Base-by-base conservation (phyloP, 2,797 vertebrate species). In the Girardinus metallicus region DNA sequence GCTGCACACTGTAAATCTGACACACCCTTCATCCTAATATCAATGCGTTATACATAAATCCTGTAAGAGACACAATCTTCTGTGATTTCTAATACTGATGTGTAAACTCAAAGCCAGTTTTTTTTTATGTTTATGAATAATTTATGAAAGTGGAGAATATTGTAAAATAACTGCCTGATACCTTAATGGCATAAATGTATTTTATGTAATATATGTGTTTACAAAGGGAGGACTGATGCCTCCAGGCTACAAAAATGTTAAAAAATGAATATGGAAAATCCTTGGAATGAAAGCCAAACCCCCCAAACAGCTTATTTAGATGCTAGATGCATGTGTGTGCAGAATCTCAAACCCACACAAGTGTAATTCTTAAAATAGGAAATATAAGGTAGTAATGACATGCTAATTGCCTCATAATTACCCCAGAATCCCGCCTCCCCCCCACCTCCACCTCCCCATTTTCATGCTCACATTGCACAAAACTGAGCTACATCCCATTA, bases 371-470 rank as follows among this genome's bases (percentile, higher is more conserved):
- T 76, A 43, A 80, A 85, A 81, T 76, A 70, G 79, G 36, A 72
- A 85, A 80, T 64, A 81, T 78, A 73, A 79, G 71, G 72, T 57
- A 73, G 73, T 88, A 86, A 89, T 85, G 74, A 85, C 47, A 76
- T 80, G 88, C 76, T 88, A 87, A 93, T 86, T 88, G 76, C 73
- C 84, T 82, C 44, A 77, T 47, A 87, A 89, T 91, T 86, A 92
- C 83, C 77, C 55, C 47, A 44, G 29, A 79, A 74, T 81, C 85
- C 51, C 0, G 29, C 64, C 1, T 23, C 4, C 10, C 82, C 44
- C 0, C 31, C 70, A n/a, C 13, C 21, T 4, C 10, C 18, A 9
- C 1, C 6, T 15, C 9, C 16, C 12, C 43, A 23, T 57, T 80
- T 77, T 80, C n/a, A 29, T 26, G 64, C 66, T 85, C 57, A 39